Evolutionary conservation across 2,888 invertebrate genomes (phyloP).

Genomic region (Cosmorhoe ocellata): DNA sequence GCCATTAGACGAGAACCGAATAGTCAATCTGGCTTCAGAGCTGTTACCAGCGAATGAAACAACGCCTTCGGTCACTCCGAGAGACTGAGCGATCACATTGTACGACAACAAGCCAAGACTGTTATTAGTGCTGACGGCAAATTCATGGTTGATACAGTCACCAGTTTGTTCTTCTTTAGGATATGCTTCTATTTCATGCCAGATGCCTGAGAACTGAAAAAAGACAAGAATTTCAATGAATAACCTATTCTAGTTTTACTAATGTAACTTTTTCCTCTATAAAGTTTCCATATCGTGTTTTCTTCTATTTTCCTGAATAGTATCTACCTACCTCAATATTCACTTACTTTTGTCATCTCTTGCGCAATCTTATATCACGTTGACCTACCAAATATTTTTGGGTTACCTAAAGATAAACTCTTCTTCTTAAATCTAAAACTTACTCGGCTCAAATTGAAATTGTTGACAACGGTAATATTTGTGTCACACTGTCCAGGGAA

Average conservation of each 20-base stretch:
- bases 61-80: conserved; percentile 33
- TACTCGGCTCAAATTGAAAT: conserved; percentile 36
- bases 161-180: conserved; percentile 41
- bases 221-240: background rate
- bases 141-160: conserved; percentile 40
- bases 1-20: conserved; percentile 24
- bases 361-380: too few relatives aligned
- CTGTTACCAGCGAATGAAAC: conserved; percentile 29
- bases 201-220: conserved; percentile 36
- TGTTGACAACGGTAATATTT: conserved; percentile 34
- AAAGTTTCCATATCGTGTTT: too few relatives aligned
- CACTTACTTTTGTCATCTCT: too few relatives aligned
- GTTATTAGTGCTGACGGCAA: conserved; percentile 17
- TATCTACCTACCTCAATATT: too few relatives aligned
- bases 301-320: too few relatives aligned
- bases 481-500: conserved; percentile 55
- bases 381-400: too few relatives aligned
- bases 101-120: conserved; percentile 36
- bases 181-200: conserved; percentile 44
- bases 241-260: too few relatives aligned
- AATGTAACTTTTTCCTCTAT: too few relatives aligned
- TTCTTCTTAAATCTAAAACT: background rate
- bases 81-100: conserved; percentile 36
- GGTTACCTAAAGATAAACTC: too few relatives aligned
- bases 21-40: conserved; percentile 27